A percentile compares a stretch with the other conserved stretches of the same genome.
phyloP scores from a whole-genome alignment of 2,888 invertebrate species.

The Odontocolon sp. region DNA sequence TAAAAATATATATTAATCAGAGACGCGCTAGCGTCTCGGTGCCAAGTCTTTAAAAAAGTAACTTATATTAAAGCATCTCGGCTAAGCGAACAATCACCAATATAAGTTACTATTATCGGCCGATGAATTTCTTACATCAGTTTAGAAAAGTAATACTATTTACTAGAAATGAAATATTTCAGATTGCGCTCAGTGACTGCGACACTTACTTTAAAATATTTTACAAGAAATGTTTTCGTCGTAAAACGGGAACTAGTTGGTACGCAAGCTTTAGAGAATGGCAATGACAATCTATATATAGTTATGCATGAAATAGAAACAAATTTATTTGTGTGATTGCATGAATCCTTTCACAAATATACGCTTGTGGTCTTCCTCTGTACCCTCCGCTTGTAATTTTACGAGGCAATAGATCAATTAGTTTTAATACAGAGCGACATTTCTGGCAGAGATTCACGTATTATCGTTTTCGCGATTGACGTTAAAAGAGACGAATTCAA shows the following conservation, averaged over 20 bases:
- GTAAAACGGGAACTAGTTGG: constrained; percentile 9
- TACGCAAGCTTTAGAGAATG: constrained; percentile 21
- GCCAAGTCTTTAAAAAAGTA: too few relatives aligned
- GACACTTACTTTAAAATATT: not conserved
- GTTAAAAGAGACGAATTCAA: too few relatives aligned
- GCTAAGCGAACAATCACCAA: too few relatives aligned
- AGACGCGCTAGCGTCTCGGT: too few relatives aligned
- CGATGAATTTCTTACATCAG: too few relatives aligned
- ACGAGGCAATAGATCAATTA: not conserved
- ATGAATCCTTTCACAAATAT: constrained; percentile 57
- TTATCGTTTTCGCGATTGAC: not conserved
- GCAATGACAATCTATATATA: not conserved
- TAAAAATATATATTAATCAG: too few relatives aligned
- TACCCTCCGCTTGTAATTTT: constrained; percentile 11
- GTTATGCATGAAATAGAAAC: not conserved
- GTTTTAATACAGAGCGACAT: not conserved
- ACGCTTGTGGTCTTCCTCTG: constrained; percentile 60
- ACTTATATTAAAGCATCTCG: too few relatives aligned
- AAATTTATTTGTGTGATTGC: constrained; percentile 47
- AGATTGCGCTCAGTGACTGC: too few relatives aligned
- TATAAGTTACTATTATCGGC: too few relatives aligned
- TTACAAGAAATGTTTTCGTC: not conserved
- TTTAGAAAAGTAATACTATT: too few relatives aligned
- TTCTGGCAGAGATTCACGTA: constrained; percentile 36
- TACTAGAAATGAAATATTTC: too few relatives aligned